These are phyloP conservation scores for Bothrops alternatus DNA, from an alignment of 2,797 vertebrate genomes.

Conservation along the genomic window DNA sequence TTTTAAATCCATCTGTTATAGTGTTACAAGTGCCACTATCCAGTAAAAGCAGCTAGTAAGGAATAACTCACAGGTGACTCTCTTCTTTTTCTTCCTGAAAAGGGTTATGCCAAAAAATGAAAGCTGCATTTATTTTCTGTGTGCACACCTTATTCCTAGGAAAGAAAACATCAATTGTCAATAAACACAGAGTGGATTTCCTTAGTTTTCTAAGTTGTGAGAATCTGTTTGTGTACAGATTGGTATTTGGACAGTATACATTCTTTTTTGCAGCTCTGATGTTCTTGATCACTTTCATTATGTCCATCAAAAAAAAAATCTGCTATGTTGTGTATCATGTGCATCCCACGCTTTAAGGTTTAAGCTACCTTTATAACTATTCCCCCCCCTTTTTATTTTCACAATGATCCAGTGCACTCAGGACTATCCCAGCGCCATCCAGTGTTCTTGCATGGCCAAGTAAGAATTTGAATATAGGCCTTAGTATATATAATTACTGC, in stretches of 20 bases:
- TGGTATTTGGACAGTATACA: not conserved
- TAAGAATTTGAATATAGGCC: not conserved
- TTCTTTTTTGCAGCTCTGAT: not conserved
- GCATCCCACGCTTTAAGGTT: no score
- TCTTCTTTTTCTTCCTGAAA: not conserved
- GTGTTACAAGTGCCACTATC: not conserved
- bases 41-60: not conserved
- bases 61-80: not conserved
- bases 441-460: not conserved
- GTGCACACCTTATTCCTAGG: not conserved
- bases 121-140: not conserved
- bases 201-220: not conserved
- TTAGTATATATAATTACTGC: not conserved
- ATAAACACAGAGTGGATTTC: not conserved
- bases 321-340: no score
- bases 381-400: not conserved
- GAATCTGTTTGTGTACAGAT: not conserved
- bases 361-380: not conserved
- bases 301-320: not conserved
- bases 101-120: not conserved
- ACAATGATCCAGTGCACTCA: no score
- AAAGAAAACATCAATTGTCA: not conserved
- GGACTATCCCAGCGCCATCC: not conserved
- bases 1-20: not conserved
- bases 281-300: not conserved